Conservation (phyloP, 2,113 vertebrate species). For the Ciconia boyciana region DNA sequence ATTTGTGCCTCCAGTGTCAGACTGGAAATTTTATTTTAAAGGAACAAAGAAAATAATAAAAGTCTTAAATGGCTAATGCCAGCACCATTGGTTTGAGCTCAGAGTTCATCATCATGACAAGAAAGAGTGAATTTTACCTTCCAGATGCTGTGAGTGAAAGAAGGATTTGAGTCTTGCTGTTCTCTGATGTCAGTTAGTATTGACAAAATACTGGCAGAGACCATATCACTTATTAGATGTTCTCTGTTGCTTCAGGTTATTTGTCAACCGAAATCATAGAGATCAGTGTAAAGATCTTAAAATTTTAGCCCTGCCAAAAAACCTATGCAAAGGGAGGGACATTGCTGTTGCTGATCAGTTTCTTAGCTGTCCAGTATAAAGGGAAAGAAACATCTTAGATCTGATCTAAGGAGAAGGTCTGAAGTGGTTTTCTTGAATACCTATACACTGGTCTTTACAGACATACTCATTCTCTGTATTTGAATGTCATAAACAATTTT, state of each 20-base stretch:
- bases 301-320: neutral
- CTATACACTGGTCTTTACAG: neutral
- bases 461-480: neutral
- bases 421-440: neutral
- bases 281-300: neutral
- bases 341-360: neutral
- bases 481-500: neutral
- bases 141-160: neutral
- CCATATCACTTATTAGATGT: neutral
- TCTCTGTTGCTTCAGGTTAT: neutral
- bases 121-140: neutral
- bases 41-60: neutral
- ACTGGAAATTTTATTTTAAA: neutral
- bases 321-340: rapidly evolving
- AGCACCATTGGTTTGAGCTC: neutral
- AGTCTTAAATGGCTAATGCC: neutral
- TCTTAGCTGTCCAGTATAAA: neutral
- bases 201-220: neutral
- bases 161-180: neutral
- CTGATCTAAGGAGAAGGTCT: neutral
- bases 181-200: neutral
- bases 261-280: neutral
- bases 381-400: neutral
- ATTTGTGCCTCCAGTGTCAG: neutral
- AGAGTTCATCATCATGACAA: neutral